These are phyloP conservation scores for Equus quagga DNA, from an alignment of 2,113 vertebrate genomes.

Conservation along the genomic window DNA sequence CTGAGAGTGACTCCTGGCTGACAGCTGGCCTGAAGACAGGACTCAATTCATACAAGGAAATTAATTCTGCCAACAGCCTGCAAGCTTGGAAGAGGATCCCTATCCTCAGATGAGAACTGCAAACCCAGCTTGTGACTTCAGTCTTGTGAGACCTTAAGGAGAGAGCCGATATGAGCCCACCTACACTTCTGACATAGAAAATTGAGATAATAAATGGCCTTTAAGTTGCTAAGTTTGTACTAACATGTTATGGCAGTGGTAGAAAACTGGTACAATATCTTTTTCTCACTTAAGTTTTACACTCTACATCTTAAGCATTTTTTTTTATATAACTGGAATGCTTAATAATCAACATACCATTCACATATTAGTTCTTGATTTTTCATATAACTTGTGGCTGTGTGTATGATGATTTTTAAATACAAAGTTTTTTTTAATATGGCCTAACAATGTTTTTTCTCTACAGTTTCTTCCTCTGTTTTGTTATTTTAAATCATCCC, in stretches of 20 bases:
- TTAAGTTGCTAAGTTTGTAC: background rate
- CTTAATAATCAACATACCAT: background rate
- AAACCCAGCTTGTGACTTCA: background rate
- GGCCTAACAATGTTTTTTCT: background rate
- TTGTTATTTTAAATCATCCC: background rate
- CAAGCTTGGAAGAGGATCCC: background rate
- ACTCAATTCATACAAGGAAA: too few relatives aligned
- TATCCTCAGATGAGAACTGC: background rate
- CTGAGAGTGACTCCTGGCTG: background rate
- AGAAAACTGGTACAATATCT: background rate
- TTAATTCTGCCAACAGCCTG: background rate
- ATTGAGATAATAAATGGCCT: background rate
- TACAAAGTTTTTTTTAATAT: background rate
- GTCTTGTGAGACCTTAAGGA: background rate
- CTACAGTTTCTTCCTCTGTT: background rate
- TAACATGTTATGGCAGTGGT: background rate
- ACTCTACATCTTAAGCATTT: background rate
- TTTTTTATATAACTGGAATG: background rate
- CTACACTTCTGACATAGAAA: background rate
- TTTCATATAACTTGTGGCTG: background rate
- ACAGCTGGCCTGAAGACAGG: background rate
- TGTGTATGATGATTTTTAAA: background rate
- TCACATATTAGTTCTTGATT: background rate
- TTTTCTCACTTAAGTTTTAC: background rate
- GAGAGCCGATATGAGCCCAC: background rate